Evolutionary conservation across 2,113 vertebrate species (phyloP).

Genomic region (Cephalopterus ornatus): DNA sequence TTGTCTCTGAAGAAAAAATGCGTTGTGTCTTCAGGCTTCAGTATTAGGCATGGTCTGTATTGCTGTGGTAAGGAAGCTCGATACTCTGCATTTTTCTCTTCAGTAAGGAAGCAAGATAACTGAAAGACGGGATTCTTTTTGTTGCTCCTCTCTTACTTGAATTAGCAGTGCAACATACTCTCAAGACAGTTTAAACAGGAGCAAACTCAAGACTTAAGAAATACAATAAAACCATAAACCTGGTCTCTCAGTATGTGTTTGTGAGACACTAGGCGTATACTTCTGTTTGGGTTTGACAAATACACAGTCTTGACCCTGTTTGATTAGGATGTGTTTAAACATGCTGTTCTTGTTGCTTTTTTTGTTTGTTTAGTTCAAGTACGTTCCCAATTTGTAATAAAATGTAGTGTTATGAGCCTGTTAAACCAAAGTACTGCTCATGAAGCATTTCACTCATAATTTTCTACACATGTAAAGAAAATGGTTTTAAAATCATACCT

Average conservation of each 20-base stretch:
- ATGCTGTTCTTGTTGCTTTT: not conserved
- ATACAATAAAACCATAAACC: not conserved
- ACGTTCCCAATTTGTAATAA: not conserved
- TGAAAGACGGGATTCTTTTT: not conserved
- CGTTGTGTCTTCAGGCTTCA: not conserved
- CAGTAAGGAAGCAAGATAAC: not conserved
- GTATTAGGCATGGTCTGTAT: not conserved
- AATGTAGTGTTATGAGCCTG: not conserved
- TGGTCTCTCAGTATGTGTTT: not conserved
- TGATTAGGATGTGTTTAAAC: not conserved
- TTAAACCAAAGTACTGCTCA: conserved; percentile 4
- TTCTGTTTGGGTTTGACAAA: not conserved
- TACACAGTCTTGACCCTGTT: not conserved
- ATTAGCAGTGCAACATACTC: not conserved
- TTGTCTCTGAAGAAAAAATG: not conserved
- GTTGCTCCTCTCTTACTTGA: not conserved
- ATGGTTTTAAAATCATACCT: not conserved
- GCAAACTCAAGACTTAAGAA: not conserved
- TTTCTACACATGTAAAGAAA: not conserved
- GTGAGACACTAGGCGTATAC: not conserved
- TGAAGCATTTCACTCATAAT: not conserved
- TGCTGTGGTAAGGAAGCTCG: not conserved
- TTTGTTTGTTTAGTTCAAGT: not conserved
- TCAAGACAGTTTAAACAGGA: not conserved
- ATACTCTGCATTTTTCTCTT: not conserved